A percentile compares a stretch with the other conserved stretches of the same genome.
These are phyloP conservation scores for Arenaria interpres DNA, from an alignment of 2,113 vertebrate genomes.

Conservation along the genomic window DNA sequence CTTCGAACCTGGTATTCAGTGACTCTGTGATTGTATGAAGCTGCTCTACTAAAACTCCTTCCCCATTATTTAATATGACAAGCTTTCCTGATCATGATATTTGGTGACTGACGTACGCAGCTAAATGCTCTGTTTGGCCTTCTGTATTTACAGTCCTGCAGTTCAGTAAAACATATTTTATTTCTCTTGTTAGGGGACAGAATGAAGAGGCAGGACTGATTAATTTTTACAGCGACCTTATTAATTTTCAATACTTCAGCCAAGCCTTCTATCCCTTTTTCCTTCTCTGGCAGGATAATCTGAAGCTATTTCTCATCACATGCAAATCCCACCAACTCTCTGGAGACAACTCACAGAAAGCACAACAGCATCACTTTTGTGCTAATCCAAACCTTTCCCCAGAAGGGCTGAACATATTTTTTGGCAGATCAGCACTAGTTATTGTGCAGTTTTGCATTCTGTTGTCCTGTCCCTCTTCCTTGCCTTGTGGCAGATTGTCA, in stretches of 20 bases:
- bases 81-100: background rate
- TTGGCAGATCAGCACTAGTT: slow-evolving; percentile 26
- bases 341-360: slow-evolving; percentile 27
- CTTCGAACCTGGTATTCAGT: background rate
- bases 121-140: slow-evolving; percentile 5
- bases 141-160: background rate
- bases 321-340: slow-evolving; percentile 48
- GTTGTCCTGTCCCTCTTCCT: slow-evolving; percentile 34
- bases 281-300: slow-evolving; percentile 27
- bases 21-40: background rate
- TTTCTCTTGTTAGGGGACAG: background rate
- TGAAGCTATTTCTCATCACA: slow-evolving; percentile 37
- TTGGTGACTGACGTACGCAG: background rate
- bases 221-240: slow-evolving; percentile 32
- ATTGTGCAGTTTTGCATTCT: slow-evolving; percentile 37
- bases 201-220: background rate
- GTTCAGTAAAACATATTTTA: background rate
- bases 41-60: background rate
- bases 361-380: slow-evolving; percentile 27
- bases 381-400: slow-evolving; percentile 50
- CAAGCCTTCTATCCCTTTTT: slow-evolving; percentile 16
- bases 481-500: slow-evolving; percentile 71
- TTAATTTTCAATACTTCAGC: slow-evolving; percentile 17
- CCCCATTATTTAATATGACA: background rate
- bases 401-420: slow-evolving; percentile 12